Conservation (phyloP, 2,888 invertebrate species). For the Scelioninae gen. 2 region DNA sequence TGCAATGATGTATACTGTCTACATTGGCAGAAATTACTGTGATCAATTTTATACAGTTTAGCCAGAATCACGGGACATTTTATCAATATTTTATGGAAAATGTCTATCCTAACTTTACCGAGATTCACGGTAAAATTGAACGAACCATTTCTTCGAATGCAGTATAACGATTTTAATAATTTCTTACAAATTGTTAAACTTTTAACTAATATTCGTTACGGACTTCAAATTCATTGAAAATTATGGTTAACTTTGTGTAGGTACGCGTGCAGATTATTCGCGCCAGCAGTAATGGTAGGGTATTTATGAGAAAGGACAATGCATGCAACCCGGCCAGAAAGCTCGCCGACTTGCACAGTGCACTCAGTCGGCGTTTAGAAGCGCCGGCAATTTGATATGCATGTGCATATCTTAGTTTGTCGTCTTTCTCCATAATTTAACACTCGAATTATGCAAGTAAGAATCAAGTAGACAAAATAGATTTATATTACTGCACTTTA, state of each 20-base stretch:
- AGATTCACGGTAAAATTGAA: no score
- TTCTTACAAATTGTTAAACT: slow-evolving; percentile 11
- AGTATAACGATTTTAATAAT: slow-evolving; percentile 31
- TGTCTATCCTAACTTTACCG: no score
- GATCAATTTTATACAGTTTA: no score
- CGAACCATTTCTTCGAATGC: not conserved
- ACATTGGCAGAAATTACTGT: no score
- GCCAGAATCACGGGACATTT: no score
- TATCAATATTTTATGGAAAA: no score
- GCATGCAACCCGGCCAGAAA: slow-evolving; percentile 61
- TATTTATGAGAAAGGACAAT: slow-evolving; percentile 67
- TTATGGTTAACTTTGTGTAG: slow-evolving; percentile 12
- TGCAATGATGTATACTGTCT: no score
- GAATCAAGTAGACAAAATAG: slow-evolving; percentile 11
- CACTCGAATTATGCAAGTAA: slow-evolving; percentile 44
- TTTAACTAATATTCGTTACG: slow-evolving; percentile 32
- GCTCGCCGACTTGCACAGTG: slow-evolving; percentile 10
- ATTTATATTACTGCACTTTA: no score
- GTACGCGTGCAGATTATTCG: slow-evolving; percentile 23
- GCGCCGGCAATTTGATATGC: slow-evolving; percentile 64
- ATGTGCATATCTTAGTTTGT: slow-evolving; percentile 16
- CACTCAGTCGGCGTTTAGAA: slow-evolving; percentile 70
- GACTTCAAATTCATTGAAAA: slow-evolving; percentile 34
- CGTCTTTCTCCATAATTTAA: slow-evolving; percentile 16
- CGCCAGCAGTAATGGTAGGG: slow-evolving; percentile 61